Base-by-base conservation (phyloP, 37 sponge, comb jelly and placozoan species). In the Cladorhizidae sp. region DNA sequence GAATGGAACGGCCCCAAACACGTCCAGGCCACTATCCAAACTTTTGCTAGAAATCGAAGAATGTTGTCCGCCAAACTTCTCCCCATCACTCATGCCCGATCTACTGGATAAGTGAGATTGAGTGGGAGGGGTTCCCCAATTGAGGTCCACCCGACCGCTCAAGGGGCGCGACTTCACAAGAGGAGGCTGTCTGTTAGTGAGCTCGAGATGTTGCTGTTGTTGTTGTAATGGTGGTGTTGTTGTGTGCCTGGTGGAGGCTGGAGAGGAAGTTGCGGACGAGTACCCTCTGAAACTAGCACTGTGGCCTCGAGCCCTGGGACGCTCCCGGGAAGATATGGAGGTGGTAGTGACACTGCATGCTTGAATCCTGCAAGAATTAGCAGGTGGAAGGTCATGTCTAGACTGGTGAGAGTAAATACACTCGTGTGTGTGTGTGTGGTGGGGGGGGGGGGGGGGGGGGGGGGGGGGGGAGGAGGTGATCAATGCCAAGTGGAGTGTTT, bases 241-340 rank as follows among this genome's bases (percentile, higher is more conserved):
- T 9, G 36, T 2, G 31, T 6, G 36, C 6, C 39, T 35, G 35
- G 68, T 33, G 49, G 72, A 41, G 49, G 72, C 40, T 17, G 72
- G 22, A 20, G 49, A 22, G 11, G 17, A 36, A 71, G 2, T 45
- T 1, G 49, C 26, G 41, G 49, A 45, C 49, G 72, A 23, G n/a
- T 17, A 14, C 12, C 49, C 72, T 71, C 69, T 33, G 69, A 17
- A 6, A n/a, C n/a, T n/a, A n/a, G n/a, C n/a, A n/a, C n/a, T n/a
- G n/a, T n/a, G n/a, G 5, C 74, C 74, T 12, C 74, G 41, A 12
- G 84, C 76, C 11, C 83, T 55, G 25, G 91, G 91, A 36, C 91
- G 67, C 39, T 90, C 83, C 25, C 91, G 78, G 28, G 83, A 81
- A 18, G 79, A 63, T 22, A 90, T 79, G 36, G 91, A 76, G 12